Base-by-base conservation (phyloP, 2,113 vertebrate genomes). In the Actinemys pallida region DNA sequence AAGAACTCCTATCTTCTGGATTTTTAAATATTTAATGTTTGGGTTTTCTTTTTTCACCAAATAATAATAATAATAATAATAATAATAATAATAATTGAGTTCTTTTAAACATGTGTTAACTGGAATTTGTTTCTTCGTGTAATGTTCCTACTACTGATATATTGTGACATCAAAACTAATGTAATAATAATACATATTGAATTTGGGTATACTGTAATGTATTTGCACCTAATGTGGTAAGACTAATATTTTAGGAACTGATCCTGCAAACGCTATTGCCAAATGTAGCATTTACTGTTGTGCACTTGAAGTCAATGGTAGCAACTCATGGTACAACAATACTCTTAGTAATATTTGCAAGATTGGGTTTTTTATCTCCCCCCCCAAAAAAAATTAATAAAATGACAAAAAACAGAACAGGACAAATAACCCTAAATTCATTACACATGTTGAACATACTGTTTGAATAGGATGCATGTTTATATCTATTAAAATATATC, bases 201-300 rank as follows among this genome's bases (percentile, higher is more conserved):
- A 57, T 59, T 59, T 59, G 25, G 10, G 25, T 59, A 59, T 59
- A 59, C 25, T 27, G 57, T 27, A 57, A 59, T 29, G 11, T 29
- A 29, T 29, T 59, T 29, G 25, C 24, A 29, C 12, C 27, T 29
- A 88, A 86, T 31, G 35, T 20, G 9, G 6, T 85, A 79, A 72
- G 89, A 52, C 53, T 83, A 4, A 78, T 92, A 81, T 69, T 69
- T 39, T 69, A 69, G 65, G 17, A 20, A 35, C n/a, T 39, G 65
- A 69, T 16, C 84, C 85, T 42, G 25, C 25, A 79, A 62, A 42
- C 47, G 72, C 50, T 42, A 20, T 78, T 88, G 81, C 56, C 82
- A 88, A 90, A 90, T 59, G 7, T 4, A 22, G 8, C 1, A 0
- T 45, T 83, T 72, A 49, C 8, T 54, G 10, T 90, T 0, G 0